A percentile compares a stretch with the other conserved stretches of the same genome.
phyloP scores from a whole-genome alignment of 23 tunicate genomes.

The Botrylloides violaceus region DNA sequence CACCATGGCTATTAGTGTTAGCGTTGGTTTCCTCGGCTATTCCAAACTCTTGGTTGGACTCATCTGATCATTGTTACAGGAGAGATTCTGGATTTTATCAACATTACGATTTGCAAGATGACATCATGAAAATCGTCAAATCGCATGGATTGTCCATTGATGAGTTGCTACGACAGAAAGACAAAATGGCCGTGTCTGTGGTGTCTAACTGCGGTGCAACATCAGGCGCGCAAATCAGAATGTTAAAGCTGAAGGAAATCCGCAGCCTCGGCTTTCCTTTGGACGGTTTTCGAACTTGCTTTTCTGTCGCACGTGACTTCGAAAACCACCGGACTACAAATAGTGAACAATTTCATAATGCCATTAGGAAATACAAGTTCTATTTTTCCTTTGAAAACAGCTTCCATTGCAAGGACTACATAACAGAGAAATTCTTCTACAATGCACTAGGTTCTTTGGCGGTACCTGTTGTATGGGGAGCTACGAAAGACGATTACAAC shows the following conservation, averaged over 20 bases:
- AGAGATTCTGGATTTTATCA: not conserved
- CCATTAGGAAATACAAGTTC: not conserved
- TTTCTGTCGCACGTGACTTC: not conserved
- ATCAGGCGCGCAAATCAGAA: not conserved
- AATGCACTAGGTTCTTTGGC: conserved; percentile 21
- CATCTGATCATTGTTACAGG: no score
- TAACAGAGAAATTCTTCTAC: conserved; percentile 39
- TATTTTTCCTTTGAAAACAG: not conserved
- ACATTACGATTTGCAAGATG: not conserved
- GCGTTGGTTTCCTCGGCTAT: no score
- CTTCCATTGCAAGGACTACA: conserved; percentile 21
- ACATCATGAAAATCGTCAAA: not conserved
- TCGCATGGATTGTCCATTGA: not conserved
- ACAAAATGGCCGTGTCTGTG: not conserved
- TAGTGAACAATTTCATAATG: not conserved
- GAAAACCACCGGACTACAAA: not conserved
- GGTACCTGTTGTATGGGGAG: conserved; percentile 57
- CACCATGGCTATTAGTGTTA: no score
- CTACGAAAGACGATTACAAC: conserved; percentile 17
- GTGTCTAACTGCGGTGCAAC: not conserved
- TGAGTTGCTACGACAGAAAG: not conserved
- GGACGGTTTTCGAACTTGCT: not conserved
- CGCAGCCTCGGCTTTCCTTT: not conserved
- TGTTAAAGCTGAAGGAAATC: not conserved
- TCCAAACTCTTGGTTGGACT: no score